Evolutionary conservation across 2,113 vertebrate species (phyloP).

Genomic region (Loxodonta africana): DNA sequence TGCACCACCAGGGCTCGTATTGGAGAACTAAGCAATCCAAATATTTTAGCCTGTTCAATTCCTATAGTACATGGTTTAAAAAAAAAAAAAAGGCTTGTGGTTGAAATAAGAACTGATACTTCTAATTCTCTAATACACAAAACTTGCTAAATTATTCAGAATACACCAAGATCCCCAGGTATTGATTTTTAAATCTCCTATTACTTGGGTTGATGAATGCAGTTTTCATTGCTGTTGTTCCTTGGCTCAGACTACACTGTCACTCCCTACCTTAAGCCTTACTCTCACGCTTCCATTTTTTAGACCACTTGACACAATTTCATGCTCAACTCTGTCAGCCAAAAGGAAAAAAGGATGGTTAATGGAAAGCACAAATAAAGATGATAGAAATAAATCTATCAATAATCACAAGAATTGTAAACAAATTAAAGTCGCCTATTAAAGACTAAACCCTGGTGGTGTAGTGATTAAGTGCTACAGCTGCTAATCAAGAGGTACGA

Average conservation of each 20-base stretch:
- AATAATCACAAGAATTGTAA: not conserved
- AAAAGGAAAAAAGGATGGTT: not conserved
- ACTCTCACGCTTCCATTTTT: not conserved
- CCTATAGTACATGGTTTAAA: not conserved
- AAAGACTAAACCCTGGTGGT: too few species aligned
- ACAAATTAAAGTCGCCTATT: not conserved
- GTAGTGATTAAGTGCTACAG: too few species aligned
- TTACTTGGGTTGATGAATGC: not conserved
- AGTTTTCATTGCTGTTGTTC: not conserved
- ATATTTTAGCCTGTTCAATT: not conserved
- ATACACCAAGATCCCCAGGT: not conserved
- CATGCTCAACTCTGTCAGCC: not conserved
- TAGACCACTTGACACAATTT: not conserved
- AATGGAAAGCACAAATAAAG: not conserved
- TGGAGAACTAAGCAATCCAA: not conserved
- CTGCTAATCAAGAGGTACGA: too few species aligned
- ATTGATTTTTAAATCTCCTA: not conserved
- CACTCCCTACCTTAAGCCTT: too few species aligned
- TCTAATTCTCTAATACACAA: not conserved
- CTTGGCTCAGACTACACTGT: not conserved
- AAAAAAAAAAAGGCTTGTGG: not conserved
- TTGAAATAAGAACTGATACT: not conserved
- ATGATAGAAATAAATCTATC: not conserved
- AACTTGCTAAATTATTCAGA: not conserved
- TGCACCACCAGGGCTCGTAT: not conserved